phyloP scores from a whole-genome alignment of 2,113 vertebrate species.

The Cynoglossus semilaevis region DNA sequence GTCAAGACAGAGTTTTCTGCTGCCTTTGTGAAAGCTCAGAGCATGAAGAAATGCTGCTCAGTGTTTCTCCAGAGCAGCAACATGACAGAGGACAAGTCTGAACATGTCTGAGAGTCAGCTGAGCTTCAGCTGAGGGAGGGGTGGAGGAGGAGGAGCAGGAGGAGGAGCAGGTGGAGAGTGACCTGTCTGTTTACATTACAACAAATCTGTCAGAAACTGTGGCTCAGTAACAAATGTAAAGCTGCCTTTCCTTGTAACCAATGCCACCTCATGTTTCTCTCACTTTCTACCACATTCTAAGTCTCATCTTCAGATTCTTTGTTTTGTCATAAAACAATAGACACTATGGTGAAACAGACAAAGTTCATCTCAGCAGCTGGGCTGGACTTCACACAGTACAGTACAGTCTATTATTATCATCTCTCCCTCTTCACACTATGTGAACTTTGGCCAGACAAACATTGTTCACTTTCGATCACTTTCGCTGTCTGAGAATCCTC shows the following conservation, averaged over 20 bases:
- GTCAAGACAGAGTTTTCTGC: neutral
- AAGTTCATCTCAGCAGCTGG: neutral
- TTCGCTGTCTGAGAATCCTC: neutral
- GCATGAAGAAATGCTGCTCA: constrained; percentile 35
- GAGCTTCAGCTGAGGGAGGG: constrained; percentile 44
- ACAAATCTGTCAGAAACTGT: constrained; percentile 22
- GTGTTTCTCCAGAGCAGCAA: constrained; percentile 28
- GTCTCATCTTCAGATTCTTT: neutral
- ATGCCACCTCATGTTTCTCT: constrained; percentile 13
- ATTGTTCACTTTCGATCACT: neutral
- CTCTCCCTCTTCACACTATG: neutral
- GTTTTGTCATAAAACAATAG: neutral
- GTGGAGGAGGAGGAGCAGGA: constrained; percentile 25
- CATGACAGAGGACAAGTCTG: constrained; percentile 60
- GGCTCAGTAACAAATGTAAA: constrained; percentile 3
- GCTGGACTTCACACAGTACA: no score
- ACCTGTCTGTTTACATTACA: constrained; percentile 33
- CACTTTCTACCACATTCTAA: constrained; percentile 3
- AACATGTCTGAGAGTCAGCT: constrained; percentile 68
- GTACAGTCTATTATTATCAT: neutral
- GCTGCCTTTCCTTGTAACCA: constrained; percentile 13
- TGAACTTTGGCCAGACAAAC: neutral
- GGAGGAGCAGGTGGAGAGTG: constrained; percentile 4
- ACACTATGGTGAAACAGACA: neutral
- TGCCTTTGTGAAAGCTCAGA: neutral